Evolutionary conservation across 2,797 vertebrate species (phyloP).

Genomic region (Anolis apletophallus): DNA sequence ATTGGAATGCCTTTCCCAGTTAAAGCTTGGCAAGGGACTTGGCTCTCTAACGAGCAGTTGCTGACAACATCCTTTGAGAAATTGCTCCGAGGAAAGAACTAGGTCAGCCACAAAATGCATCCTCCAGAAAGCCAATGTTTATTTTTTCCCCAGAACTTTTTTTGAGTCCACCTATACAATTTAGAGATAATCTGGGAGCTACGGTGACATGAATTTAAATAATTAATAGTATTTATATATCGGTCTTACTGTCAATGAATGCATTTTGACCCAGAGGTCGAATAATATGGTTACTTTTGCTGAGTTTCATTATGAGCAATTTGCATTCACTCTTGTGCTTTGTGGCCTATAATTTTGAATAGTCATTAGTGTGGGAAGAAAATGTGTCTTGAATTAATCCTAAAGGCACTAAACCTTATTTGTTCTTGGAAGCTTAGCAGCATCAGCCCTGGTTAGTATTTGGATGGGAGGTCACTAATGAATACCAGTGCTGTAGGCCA

Average conservation of each 20-base stretch:
- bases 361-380: background rate
- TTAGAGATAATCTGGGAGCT: background rate
- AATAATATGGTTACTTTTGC: background rate
- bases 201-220: background rate
- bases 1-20: constrained; percentile 32
- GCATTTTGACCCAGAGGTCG: background rate
- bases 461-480: too few relatives aligned
- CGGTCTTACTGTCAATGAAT: background rate
- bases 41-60: constrained; percentile 12
- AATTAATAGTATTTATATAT: background rate
- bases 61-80: constrained; percentile 31
- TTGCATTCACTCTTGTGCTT: background rate
- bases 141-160: background rate
- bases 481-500: too few relatives aligned
- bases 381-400: too few relatives aligned
- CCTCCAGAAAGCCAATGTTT: constrained; percentile 7
- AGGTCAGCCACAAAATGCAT: constrained; percentile 30
- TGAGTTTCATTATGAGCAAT: background rate
- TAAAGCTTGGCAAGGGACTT: constrained; percentile 36
- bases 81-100: constrained; percentile 27
- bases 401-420: too few relatives aligned
- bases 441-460: too few relatives aligned
- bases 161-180: background rate
- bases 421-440: too few relatives aligned
- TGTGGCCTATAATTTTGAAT: background rate